Percentiles rank a stretch among this genome's conserved stretches.
Evolutionary conservation across 2,888 invertebrate species (phyloP).

Genomic region (Andrena camellia): DNA sequence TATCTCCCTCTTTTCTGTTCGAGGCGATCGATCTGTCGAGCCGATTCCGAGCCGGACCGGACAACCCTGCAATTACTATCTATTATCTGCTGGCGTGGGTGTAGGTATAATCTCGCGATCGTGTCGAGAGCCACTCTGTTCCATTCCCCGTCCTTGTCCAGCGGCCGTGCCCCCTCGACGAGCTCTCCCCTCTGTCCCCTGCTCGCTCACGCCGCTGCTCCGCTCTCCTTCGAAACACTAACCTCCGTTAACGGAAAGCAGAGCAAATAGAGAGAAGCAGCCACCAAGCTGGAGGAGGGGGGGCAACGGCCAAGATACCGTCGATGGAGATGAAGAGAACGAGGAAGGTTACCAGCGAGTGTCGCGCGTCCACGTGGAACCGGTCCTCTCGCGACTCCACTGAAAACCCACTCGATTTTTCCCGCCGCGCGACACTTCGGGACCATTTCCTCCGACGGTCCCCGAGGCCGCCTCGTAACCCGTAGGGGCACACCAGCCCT

Average conservation of each 20-base stretch:
- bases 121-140: slow-evolving; percentile 76
- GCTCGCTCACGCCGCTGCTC: slow-evolving; percentile 8
- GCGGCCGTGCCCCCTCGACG: slow-evolving; percentile 17
- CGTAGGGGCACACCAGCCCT: background rate
- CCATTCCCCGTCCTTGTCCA: slow-evolving; percentile 46
- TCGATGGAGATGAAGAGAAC: slow-evolving; percentile 47
- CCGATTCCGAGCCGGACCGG: slow-evolving; percentile 77
- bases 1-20: slow-evolving; percentile 75
- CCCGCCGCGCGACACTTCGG: slow-evolving; percentile 11
- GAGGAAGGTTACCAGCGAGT: slow-evolving; percentile 46
- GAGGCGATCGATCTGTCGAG: slow-evolving; percentile 80
- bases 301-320: slow-evolving; percentile 37
- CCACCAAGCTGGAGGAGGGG: background rate
- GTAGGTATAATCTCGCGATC: slow-evolving; percentile 82
- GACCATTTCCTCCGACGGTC: background rate
- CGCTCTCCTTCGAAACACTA: slow-evolving; percentile 31
- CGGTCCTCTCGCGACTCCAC: slow-evolving; percentile 37
- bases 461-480: background rate
- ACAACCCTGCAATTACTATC: slow-evolving; percentile 81
- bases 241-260: slow-evolving; percentile 53
- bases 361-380: slow-evolving; percentile 54
- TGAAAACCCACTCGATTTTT: slow-evolving; percentile 23
- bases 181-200: background rate
- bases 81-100: slow-evolving; percentile 81
- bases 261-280: slow-evolving; percentile 49